These are phyloP conservation scores for Cataglyphis altisquamis DNA, from an alignment of 2,888 invertebrate species.

Conservation along the genomic window DNA sequence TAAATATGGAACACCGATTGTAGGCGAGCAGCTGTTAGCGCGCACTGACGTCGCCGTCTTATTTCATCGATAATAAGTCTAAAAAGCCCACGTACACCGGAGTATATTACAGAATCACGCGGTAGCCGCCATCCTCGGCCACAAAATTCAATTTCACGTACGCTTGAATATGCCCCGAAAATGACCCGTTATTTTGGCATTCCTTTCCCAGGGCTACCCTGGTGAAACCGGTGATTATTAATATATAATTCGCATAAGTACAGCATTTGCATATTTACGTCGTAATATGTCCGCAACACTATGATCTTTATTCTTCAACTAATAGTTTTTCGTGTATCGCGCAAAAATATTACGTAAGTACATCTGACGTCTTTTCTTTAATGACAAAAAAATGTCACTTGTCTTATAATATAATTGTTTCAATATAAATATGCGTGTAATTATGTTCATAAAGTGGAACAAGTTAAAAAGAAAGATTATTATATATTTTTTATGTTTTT, in stretches of 20 bases:
- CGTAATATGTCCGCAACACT: background rate
- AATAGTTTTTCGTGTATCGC: background rate
- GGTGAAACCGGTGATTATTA: constrained; percentile 24
- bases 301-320: background rate
- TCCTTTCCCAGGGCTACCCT: constrained; percentile 38
- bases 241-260: background rate
- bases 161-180: constrained; percentile 65
- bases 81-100: constrained; percentile 39
- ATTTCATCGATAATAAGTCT: constrained; percentile 48
- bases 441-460: background rate
- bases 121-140: constrained; percentile 8
- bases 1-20: constrained; percentile 56
- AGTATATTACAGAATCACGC: constrained; percentile 43
- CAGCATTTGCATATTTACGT: constrained; percentile 22
- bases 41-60: constrained; percentile 30
- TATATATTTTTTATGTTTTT: background rate
- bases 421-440: background rate
- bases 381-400: too few relatives aligned
- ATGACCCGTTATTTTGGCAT: constrained; percentile 55
- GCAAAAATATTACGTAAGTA: background rate
- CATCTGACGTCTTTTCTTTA: background rate
- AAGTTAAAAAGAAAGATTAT: background rate
- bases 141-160: constrained; percentile 66
- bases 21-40: constrained; percentile 40
- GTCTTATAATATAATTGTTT: constrained; percentile 2